Percentiles rank a stretch among this genome's conserved stretches.
Evolutionary conservation across 1,140 invertebrate genomes (phyloP).

Genomic region (Conopomorpha cramerella): DNA sequence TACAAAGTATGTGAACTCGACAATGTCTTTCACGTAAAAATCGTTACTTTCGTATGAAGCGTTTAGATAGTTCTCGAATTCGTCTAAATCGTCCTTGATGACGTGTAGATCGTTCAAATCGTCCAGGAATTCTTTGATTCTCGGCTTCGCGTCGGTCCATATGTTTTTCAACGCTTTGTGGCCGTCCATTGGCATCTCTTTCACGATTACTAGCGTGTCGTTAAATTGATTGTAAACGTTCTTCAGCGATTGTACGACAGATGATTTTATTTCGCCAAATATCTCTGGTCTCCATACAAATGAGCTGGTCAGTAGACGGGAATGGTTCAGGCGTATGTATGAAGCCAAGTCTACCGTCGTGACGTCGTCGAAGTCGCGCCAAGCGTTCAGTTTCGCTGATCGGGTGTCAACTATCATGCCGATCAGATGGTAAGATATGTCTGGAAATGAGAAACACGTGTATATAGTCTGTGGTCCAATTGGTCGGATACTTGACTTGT

Average conservation of each 20-base stretch:
- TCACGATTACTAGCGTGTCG: constrained; percentile 41
- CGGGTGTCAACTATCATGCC: constrained; percentile 76
- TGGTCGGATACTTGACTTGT: too few relatives aligned
- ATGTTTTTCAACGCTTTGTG: constrained; percentile 68
- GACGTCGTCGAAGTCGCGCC: constrained; percentile 80
- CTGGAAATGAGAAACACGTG: too few relatives aligned
- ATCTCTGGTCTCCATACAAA: constrained; percentile 80
- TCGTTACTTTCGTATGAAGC: constrained; percentile 79
- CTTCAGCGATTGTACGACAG: constrained; percentile 28
- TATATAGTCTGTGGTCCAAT: too few relatives aligned
- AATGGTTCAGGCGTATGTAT: constrained; percentile 82
- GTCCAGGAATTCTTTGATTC: constrained; percentile 70
- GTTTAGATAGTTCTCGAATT: constrained; percentile 72
- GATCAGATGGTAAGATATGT: constrained; percentile 66
- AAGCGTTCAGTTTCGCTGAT: constrained; percentile 74
- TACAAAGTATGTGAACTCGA: constrained; percentile 68
- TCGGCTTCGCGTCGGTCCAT: constrained; percentile 75
- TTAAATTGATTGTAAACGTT: constrained; percentile 45
- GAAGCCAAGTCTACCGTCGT: constrained; percentile 75
- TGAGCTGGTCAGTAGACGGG: constrained; percentile 77
- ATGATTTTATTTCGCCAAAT: constrained; percentile 43
- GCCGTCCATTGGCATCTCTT: constrained; percentile 62
- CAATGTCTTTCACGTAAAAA: constrained; percentile 80
- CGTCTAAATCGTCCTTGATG: constrained; percentile 73
- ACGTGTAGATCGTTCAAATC: constrained; percentile 74